Percentiles rank a stretch among this genome's conserved stretches.
Evolutionary conservation across 2,113 vertebrate species (phyloP).

Genomic region (Oryzias celebensis): DNA sequence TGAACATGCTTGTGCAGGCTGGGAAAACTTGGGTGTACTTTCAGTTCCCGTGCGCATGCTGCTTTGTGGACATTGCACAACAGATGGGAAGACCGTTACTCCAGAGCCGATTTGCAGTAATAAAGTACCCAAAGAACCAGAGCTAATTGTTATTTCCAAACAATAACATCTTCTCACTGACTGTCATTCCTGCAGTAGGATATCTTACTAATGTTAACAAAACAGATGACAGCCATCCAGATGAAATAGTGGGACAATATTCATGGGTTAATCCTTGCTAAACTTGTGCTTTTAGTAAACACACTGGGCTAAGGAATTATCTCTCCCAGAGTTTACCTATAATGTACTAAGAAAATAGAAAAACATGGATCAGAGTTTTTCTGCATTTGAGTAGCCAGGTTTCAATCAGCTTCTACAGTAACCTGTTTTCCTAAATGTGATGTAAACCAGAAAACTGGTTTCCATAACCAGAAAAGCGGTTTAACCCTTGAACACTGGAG

Average conservation of each 20-base stretch:
- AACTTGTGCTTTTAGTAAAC: conserved; percentile 56
- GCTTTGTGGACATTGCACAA: conserved; percentile 7
- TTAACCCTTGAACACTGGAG: too few relatives aligned
- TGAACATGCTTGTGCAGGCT: conserved; percentile 1
- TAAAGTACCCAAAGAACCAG: conserved; percentile 56
- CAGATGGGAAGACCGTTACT: conserved; percentile 61
- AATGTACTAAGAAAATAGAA: too few relatives aligned
- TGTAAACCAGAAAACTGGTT: too few relatives aligned
- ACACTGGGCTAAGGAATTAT: conserved; percentile 36
- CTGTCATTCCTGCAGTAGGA: conserved; percentile 19
- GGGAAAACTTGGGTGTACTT: conserved; percentile 16
- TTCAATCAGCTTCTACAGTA: too few relatives aligned
- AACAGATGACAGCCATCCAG: conserved; percentile 29
- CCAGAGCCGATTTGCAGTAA: conserved; percentile 51
- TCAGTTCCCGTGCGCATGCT: conserved; percentile 7
- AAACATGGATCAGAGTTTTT: too few relatives aligned
- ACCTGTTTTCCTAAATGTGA: too few relatives aligned
- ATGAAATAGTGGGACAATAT: conserved; percentile 1
- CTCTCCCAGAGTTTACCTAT: conserved; percentile 2
- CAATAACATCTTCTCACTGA: conserved; percentile 26
- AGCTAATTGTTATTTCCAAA: conserved; percentile 41
- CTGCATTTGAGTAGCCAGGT: too few relatives aligned
- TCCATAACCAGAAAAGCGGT: too few relatives aligned
- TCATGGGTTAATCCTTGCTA: conserved; percentile 31
- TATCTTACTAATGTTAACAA: conserved; percentile 51